Evolutionary conservation across 1,140 invertebrate genomes (phyloP), one percentile per base, ranked within the genome.

Genomic region (Temnothorax curvispinosus): DNA sequence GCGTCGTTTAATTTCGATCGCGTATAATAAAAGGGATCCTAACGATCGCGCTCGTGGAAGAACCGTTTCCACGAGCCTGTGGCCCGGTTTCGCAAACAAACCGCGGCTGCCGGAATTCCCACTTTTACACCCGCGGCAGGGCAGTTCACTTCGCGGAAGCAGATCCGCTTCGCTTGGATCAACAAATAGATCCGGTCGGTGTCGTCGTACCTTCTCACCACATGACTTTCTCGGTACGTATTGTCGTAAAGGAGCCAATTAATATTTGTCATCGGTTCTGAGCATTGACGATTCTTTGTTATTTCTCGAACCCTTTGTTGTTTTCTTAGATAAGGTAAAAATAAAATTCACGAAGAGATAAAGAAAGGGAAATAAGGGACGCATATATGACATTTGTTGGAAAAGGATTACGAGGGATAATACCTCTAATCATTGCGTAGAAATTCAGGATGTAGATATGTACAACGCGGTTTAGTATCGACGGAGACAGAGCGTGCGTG

Each of bases 141-240:
- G 86, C 80, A 78, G 89, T 89, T 89, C 88, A 89, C 91, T 93
- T 93, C 92, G 91, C 89, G 91, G 91, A 93, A 93, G 91, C 88
- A 65, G 85, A 75, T 84, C 77, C 72, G 89, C 89, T 86, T 88
- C 88, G 74, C 77, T 77, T 91, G 81, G 82, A 88, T 84, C 87
- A 93, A 91, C 89, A 93, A 93, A 93, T 89, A 87, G 21, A 18
- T 38, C 50, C 50, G 21, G 56, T 32, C 38, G 32, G 65, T 88
- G 89, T 80, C 89, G 69, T 69, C 74, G 77, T 60, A 81, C 38
- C 65, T 86, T 78, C 27, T 6, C 62, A 67, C 62, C 65, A 71
- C 35, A n/a, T 38, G 54, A 75, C 27, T 60, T 82, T 72, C 77
- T 54, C 13, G 54, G 54, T 75, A 60, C 11, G n/a, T 18, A 38